These are phyloP conservation scores for Cladopsammia gracilis DNA, from an alignment of 64 coral and sea anemone species.

Conservation along the genomic window DNA sequence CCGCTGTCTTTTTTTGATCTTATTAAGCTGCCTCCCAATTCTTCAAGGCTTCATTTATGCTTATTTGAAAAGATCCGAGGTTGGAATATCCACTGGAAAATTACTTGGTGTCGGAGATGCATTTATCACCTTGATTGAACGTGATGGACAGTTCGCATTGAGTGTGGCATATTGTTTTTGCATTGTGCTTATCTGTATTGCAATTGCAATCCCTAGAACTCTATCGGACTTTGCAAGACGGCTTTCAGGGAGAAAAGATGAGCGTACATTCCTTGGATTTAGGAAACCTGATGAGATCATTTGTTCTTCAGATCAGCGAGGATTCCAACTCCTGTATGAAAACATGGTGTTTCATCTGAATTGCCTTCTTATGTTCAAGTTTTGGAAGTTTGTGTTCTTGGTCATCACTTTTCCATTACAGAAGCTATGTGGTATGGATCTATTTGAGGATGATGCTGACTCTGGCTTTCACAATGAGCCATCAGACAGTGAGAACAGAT, in stretches of 20 bases:
- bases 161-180: conserved; percentile 80
- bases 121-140: conserved; percentile 72
- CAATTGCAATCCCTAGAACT: conserved; percentile 91
- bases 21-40: conserved; percentile 74
- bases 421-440: conserved; percentile 21
- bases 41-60: conserved; percentile 79
- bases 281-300: conserved; percentile 83
- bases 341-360: conserved; percentile 99
- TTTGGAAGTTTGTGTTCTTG: conserved; percentile 94
- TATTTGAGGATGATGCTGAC: conserved; percentile 37
- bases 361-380: conserved; percentile 64
- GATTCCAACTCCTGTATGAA: conserved; percentile 96
- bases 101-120: conserved; percentile 71
- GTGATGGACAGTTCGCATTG: conserved; percentile 29
- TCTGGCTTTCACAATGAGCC: background rate
- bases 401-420: conserved; percentile 74
- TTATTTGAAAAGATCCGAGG: conserved; percentile 72
- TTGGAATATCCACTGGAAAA: conserved; percentile 56
- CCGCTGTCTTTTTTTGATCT: conserved; percentile 87
- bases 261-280: conserved; percentile 92
- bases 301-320: conserved; percentile 67
- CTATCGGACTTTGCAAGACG: conserved; percentile 89
- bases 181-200: conserved; percentile 79
- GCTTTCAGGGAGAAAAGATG: conserved; percentile 88
- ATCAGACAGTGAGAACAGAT: background rate